Evolutionary conservation across 1,140 invertebrate species (phyloP).

Genomic region (Colletes gigas): DNA sequence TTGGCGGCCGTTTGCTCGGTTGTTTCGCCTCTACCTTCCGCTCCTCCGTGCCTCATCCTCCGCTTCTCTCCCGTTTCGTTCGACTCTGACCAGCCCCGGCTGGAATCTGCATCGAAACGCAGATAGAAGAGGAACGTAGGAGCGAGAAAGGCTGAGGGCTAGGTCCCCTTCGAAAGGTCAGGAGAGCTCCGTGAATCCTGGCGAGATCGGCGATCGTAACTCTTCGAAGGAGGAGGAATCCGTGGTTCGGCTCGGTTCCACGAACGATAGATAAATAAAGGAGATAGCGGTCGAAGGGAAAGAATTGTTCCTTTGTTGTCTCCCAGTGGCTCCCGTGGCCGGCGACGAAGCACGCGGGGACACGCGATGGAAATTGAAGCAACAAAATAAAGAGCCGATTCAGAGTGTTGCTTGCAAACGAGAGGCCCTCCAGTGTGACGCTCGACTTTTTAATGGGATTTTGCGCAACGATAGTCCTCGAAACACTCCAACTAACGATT

Average conservation of each 20-base stretch:
- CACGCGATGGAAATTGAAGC: constrained; percentile 17
- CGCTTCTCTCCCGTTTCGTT: constrained; percentile 3
- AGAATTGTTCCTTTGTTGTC: constrained; percentile 54
- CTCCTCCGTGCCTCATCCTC: not conserved
- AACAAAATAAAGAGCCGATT: constrained; percentile 37
- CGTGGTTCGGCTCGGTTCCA: constrained; percentile 35
- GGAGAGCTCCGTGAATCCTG: constrained; percentile 48
- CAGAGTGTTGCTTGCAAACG: not conserved
- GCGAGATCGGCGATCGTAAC: constrained; percentile 61
- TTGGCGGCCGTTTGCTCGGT: constrained; percentile 12
- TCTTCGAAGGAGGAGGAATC: constrained; percentile 44
- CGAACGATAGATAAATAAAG: constrained; percentile 55
- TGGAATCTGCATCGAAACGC: constrained; percentile 53
- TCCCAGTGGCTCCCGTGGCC: constrained; percentile 36
- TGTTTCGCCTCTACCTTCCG: not conserved
- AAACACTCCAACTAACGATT: too few species aligned
- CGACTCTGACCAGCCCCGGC: not conserved
- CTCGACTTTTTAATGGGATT: too few species aligned
- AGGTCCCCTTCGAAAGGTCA: constrained; percentile 54
- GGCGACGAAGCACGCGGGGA: not conserved
- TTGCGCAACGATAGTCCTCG: too few species aligned
- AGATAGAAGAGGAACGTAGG: not conserved
- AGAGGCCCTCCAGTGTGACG: too few species aligned
- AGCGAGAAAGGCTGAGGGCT: not conserved
- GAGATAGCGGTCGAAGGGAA: constrained; percentile 41